phyloP scores from a whole-genome alignment of 2,113 vertebrate genomes.

The Prolemur simus region DNA sequence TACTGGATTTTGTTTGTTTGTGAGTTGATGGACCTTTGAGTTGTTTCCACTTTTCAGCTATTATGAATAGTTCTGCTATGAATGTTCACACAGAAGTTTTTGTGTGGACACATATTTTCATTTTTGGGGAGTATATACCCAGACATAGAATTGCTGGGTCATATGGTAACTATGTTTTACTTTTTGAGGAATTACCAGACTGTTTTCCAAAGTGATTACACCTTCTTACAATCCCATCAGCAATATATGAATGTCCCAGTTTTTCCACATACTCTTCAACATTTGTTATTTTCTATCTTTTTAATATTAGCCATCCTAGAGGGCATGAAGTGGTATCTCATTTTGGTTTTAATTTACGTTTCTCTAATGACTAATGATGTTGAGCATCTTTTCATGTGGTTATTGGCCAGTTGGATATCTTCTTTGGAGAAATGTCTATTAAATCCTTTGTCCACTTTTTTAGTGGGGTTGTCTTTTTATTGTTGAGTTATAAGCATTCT shows the following conservation, averaged over 20 bases:
- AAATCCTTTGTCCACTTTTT: background rate
- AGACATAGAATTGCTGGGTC: background rate
- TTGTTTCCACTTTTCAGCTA: background rate
- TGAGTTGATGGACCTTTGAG: background rate
- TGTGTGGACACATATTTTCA: background rate
- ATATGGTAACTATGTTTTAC: background rate
- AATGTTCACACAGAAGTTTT: background rate
- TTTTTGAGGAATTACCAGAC: background rate
- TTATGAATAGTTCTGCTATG: background rate
- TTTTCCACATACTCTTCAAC: background rate
- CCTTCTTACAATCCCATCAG: background rate
- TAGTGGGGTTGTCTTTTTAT: background rate
- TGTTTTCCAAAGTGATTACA: background rate
- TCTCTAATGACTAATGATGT: background rate
- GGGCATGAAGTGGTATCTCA: background rate
- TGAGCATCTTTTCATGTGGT: background rate
- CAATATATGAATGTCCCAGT: background rate
- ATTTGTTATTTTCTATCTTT: background rate
- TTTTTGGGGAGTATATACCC: background rate
- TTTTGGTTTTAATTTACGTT: background rate
- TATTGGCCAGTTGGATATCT: background rate
- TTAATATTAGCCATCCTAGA: background rate
- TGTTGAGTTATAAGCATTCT: background rate
- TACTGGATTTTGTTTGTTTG: background rate
- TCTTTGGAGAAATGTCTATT: background rate